A percentile compares a stretch with the other conserved stretches of the same genome.
Evolutionary conservation across 2,888 invertebrate species (phyloP).

Genomic region (Plagodis dolabraria): DNA sequence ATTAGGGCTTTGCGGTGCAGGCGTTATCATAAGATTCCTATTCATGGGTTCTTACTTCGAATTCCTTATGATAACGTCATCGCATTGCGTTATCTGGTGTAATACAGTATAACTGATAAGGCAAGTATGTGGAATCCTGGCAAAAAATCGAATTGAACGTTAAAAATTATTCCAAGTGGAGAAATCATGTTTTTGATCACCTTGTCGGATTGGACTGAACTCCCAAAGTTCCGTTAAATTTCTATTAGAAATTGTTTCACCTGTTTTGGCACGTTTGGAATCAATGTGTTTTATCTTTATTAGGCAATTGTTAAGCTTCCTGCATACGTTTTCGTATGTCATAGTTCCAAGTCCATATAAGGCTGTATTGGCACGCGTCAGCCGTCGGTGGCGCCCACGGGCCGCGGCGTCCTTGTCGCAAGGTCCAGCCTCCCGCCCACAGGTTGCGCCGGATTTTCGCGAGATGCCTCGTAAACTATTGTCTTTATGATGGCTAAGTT

Average conservation of each 20-base stretch:
- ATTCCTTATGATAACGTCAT: neutral
- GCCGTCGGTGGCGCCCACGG: conserved; percentile 59
- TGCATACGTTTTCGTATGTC: conserved; percentile 36
- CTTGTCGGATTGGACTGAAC: too few relatives aligned
- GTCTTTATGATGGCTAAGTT: conserved; percentile 18
- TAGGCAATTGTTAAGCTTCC: conserved; percentile 40
- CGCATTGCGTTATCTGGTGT: neutral
- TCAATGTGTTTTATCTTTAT: conserved; percentile 16
- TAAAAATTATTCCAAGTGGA: neutral
- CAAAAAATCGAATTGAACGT: too few relatives aligned
- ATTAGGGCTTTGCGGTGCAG: neutral
- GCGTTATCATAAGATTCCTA: conserved; percentile 9
- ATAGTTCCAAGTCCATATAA: conserved; percentile 57
- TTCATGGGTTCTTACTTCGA: neutral
- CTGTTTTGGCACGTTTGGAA: conserved; percentile 6
- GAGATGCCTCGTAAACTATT: conserved; percentile 27
- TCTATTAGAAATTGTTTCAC: neutral
- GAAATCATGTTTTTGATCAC: neutral
- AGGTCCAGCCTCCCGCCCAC: conserved; percentile 78
- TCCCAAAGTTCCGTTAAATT: too few relatives aligned
- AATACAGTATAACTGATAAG: too few relatives aligned
- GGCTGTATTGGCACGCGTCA: conserved; percentile 61
- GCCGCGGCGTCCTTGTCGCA: conserved; percentile 73
- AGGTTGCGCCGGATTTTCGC: conserved; percentile 36
- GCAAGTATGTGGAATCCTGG: too few relatives aligned